Percentiles rank a stretch among this genome's conserved stretches.
Evolutionary conservation across 1,140 invertebrate genomes (phyloP).

Genomic region (Nomia melanderi): DNA sequence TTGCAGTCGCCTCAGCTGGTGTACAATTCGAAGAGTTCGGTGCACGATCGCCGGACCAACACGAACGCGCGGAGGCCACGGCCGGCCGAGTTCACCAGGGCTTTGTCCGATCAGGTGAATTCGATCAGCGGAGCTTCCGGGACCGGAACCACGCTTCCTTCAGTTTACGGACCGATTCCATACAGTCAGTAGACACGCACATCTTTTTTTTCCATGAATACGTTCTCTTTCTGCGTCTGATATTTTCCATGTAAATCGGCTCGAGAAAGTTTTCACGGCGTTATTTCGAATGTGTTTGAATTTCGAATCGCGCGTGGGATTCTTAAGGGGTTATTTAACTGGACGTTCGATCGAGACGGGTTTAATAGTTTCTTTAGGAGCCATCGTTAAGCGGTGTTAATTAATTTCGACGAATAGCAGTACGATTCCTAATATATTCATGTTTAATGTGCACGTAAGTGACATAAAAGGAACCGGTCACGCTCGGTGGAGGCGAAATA

Average conservation of each 20-base stretch:
- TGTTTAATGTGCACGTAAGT: neutral
- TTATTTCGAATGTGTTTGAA: no score
- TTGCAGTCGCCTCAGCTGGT: conserved; percentile 73
- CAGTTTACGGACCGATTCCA: conserved; percentile 83
- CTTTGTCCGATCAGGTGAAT: conserved; percentile 63
- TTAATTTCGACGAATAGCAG: neutral
- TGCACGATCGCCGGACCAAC: conserved; percentile 52
- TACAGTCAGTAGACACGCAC: conserved; percentile 82
- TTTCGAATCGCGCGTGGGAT: no score
- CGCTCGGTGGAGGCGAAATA: no score
- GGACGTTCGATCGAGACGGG: no score
- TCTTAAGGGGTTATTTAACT: no score
- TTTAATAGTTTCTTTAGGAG: no score
- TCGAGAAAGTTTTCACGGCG: no score
- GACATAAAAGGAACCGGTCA: neutral
- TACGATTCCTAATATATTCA: no score
- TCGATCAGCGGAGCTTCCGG: conserved; percentile 57
- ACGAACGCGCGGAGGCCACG: neutral
- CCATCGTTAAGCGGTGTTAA: no score
- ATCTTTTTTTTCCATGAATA: conserved; percentile 51
- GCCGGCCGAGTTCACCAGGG: neutral
- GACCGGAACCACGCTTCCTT: conserved; percentile 80
- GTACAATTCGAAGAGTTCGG: conserved; percentile 71
- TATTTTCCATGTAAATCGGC: no score
- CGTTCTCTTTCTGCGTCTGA: conserved; percentile 42